A percentile compares a stretch with the other conserved stretches of the same genome.
These are phyloP conservation scores for Pseudomyrmex flavicornis DNA, from an alignment of 1,140 invertebrate species.

Conservation along the genomic window DNA sequence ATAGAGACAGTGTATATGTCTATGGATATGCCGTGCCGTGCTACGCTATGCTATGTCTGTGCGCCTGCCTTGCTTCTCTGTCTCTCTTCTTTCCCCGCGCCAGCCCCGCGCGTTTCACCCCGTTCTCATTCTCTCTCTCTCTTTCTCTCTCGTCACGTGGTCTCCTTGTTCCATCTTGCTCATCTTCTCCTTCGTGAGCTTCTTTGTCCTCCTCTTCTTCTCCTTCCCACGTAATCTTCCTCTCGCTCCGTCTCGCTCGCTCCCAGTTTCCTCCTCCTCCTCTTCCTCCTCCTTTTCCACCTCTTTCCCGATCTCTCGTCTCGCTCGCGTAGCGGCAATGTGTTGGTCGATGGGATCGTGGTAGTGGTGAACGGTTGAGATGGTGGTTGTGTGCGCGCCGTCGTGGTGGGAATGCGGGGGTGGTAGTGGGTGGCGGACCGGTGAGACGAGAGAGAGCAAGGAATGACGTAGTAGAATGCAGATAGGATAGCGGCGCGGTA, in stretches of 20 bases:
- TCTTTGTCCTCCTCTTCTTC: conserved; percentile 49
- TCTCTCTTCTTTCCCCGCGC: too few relatives aligned
- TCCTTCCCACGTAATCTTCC: conserved; percentile 25
- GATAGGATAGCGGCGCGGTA: conserved; percentile 51
- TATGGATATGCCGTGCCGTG: conserved; percentile 80
- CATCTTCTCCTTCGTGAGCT: conserved; percentile 25
- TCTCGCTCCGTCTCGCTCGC: conserved; percentile 24
- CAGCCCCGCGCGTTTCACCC: neutral
- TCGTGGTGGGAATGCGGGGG: conserved; percentile 74
- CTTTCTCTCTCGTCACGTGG: conserved; percentile 9
- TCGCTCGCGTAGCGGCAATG: conserved; percentile 18
- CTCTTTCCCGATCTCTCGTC: conserved; percentile 24
- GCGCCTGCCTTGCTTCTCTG: conserved; percentile 15
- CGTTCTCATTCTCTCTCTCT: neutral
- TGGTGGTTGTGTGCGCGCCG: conserved; percentile 26
- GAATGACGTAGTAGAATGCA: conserved; percentile 68
- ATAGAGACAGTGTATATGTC: conserved; percentile 81
- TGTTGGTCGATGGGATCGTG: conserved; percentile 47
- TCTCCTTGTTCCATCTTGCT: conserved; percentile 40
- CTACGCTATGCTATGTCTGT: conserved; percentile 52
- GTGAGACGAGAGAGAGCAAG: conserved; percentile 50
- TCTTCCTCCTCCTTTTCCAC: neutral
- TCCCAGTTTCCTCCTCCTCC: conserved; percentile 15
- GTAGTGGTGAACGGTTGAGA: conserved; percentile 12
- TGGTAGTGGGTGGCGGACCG: conserved; percentile 54